phyloP scores from a whole-genome alignment of 2,888 invertebrate genomes.

The Dicycla oo region DNA sequence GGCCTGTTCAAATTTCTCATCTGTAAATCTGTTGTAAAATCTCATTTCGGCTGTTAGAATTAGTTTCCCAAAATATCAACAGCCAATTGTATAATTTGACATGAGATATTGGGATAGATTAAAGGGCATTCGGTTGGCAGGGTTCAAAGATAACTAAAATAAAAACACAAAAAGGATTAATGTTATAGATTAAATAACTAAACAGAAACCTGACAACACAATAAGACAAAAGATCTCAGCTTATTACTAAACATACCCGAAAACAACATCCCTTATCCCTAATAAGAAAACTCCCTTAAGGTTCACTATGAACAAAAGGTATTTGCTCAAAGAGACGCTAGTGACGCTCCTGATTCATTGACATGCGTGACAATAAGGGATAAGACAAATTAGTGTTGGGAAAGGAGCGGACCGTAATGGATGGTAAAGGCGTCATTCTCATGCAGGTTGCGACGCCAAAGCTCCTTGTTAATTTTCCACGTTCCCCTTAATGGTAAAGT shows the following conservation, averaged over 20 bases:
- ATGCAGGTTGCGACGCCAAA: conserved; percentile 81
- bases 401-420: conserved; percentile 72
- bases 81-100: conserved; percentile 35
- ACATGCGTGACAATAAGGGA: conserved; percentile 75
- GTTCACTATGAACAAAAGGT: conserved; percentile 46
- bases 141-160: conserved; percentile 3
- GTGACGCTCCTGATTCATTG: conserved; percentile 67
- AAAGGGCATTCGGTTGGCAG: conserved; percentile 16
- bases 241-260: conserved; percentile 29
- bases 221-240: conserved; percentile 31
- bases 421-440: conserved; percentile 78
- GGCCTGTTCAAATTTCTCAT: conserved; percentile 37
- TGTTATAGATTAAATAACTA: conserved; percentile 12
- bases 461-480: conserved; percentile 85
- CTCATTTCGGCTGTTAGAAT: conserved; percentile 38
- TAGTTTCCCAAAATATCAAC: conserved; percentile 35
- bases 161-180: conserved; percentile 14
- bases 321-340: conserved; percentile 59
- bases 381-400: conserved; percentile 73
- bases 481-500: conserved; percentile 85
- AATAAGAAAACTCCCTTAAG: conserved; percentile 57
- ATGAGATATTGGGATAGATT: conserved; percentile 40
- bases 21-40: conserved; percentile 29
- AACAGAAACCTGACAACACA: conserved; percentile 19
- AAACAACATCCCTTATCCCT: conserved; percentile 39